Evolutionary conservation across 2,888 invertebrate genomes (phyloP).

Genomic region (Bedellia somnulentella): DNA sequence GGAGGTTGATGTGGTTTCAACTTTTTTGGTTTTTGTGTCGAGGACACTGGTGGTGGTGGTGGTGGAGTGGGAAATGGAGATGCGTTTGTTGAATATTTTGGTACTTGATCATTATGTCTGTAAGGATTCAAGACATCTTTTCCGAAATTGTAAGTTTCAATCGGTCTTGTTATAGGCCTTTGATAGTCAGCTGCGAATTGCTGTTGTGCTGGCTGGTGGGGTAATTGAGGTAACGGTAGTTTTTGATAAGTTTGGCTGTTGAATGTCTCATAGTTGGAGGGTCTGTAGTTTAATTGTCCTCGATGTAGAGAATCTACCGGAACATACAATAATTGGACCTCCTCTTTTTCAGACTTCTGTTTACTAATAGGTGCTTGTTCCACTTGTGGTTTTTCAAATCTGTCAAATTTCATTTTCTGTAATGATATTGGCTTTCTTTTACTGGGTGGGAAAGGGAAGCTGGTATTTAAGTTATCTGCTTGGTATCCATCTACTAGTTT

Average conservation of each 20-base stretch:
- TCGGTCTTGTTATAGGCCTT: conserved; percentile 20
- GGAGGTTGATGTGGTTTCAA: conserved; percentile 83
- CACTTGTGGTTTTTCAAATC: conserved; percentile 24
- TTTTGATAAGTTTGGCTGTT: conserved; percentile 24
- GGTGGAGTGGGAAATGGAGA: conserved; percentile 39
- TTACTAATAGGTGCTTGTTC: conserved; percentile 18
- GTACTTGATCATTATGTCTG: conserved; percentile 27
- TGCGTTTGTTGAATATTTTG: conserved; percentile 35
- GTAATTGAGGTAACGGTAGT: conserved; percentile 9
- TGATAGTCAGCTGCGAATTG: conserved; percentile 24
- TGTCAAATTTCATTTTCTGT: conserved; percentile 42
- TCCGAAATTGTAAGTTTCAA: conserved; percentile 22
- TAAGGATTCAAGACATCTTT: conserved; percentile 24
- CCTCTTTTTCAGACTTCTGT: conserved; percentile 55
- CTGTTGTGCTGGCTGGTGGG: conserved; percentile 16
- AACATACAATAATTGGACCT: conserved; percentile 80
- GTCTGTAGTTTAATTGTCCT: conserved; percentile 41
- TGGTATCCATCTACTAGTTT: conserved; percentile 47
- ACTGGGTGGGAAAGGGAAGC: conserved; percentile 12
- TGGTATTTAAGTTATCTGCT: conserved; percentile 28
- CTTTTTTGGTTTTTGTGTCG: conserved; percentile 55
- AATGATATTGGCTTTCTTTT: conserved; percentile 34
- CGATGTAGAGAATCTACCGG: conserved; percentile 73
- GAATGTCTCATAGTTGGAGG: conserved; percentile 25
- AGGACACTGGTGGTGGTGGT: conserved; percentile 29